Evolutionary conservation across 2,113 vertebrate species (phyloP).

Genomic region (Festucalex cinctus): DNA sequence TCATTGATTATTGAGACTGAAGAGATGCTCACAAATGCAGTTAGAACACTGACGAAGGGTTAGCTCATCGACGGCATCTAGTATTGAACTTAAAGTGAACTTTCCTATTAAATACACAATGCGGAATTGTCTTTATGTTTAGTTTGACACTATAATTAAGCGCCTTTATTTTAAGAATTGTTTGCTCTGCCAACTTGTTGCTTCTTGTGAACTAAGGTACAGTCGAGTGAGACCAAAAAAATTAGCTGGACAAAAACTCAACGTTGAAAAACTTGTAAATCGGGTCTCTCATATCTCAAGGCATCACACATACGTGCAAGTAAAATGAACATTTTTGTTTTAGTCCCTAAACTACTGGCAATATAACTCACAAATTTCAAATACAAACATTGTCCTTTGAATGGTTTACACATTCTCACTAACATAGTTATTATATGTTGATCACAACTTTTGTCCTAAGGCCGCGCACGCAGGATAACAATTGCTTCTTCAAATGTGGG

Average conservation of each 20-base stretch:
- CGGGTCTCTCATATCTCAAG: too few species aligned
- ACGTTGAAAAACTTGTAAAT: too few species aligned
- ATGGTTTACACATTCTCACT: not conserved
- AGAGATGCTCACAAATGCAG: too few species aligned
- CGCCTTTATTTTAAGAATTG: not conserved
- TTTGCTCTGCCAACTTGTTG: not conserved
- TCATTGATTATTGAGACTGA: too few species aligned
- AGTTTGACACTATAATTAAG: not conserved
- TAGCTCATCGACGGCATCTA: too few species aligned
- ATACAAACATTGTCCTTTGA: not conserved
- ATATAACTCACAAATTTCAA: not conserved
- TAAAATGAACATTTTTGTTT: too few species aligned
- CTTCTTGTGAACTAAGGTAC: not conserved
- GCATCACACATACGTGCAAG: too few species aligned
- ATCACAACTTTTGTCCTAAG: slow-evolving; percentile 36
- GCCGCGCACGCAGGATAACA: slow-evolving; percentile 33
- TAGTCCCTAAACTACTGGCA: not conserved
- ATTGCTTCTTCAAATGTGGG: slow-evolving; percentile 53
- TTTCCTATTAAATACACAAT: not conserved
- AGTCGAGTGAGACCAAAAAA: too few species aligned
- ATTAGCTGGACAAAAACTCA: too few species aligned
- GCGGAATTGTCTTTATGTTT: not conserved
- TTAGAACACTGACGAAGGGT: too few species aligned
- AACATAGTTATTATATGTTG: too few species aligned
- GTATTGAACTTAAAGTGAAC: too few species aligned